Conservation (phyloP, 1,140 invertebrate genomes). For the Lasioglossum baleicum region DNA sequence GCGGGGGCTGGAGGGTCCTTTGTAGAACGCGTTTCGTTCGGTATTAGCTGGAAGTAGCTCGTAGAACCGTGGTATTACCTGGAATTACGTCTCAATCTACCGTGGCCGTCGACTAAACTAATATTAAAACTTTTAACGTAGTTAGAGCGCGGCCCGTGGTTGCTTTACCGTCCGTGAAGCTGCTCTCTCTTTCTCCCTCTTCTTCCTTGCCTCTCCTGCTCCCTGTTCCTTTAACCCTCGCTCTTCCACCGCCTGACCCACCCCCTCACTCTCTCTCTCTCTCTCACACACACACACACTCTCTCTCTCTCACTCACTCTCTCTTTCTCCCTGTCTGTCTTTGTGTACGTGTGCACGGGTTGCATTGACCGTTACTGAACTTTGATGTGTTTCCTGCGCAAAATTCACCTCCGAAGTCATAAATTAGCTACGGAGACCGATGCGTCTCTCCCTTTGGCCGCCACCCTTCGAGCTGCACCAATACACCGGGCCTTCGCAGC, state of each 20-base stretch:
- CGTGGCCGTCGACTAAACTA: constrained; percentile 81
- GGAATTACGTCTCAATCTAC: constrained; percentile 81
- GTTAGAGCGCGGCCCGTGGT: constrained; percentile 77
- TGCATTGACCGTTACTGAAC: constrained; percentile 78
- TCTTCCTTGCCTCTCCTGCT: constrained; percentile 24
- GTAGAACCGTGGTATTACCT: constrained; percentile 79
- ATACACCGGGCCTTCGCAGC: constrained; percentile 42
- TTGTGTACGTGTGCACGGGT: constrained; percentile 53
- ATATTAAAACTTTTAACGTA: constrained; percentile 82
- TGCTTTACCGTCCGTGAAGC: constrained; percentile 78
- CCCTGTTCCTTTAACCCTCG: constrained; percentile 36
- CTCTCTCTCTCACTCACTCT: constrained; percentile 13
- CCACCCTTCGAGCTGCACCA: constrained; percentile 57
- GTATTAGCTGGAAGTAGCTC: constrained; percentile 79
- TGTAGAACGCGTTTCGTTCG: constrained; percentile 78
- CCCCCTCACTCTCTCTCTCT: constrained; percentile 30
- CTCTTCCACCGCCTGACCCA: constrained; percentile 28
- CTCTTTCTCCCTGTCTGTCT: constrained; percentile 44
- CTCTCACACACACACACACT: too few species aligned
- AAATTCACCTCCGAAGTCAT: constrained; percentile 77
- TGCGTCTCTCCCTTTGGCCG: constrained; percentile 60
- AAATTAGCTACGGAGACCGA: constrained; percentile 75
- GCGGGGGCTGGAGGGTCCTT: constrained; percentile 70
- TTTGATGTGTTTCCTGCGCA: constrained; percentile 78
- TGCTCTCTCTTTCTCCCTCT: constrained; percentile 57